Percentiles rank a stretch among this genome's conserved stretches.
Evolutionary conservation across 2,797 vertebrate genomes (phyloP).

Genomic region (Protonibea diacanthus): DNA sequence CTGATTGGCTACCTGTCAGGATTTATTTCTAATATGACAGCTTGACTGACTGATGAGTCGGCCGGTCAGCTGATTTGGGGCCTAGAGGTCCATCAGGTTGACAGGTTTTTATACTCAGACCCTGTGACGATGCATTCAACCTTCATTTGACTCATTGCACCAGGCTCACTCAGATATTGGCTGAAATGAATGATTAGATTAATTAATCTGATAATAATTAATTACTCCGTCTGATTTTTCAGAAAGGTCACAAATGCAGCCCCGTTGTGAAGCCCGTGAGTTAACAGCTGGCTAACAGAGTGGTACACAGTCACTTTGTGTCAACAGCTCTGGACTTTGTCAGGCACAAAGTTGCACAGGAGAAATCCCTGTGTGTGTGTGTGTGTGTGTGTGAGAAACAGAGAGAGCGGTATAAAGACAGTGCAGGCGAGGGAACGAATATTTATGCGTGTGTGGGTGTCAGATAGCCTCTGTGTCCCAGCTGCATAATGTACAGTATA

Average conservation of each 20-base stretch:
- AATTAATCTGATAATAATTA: background rate
- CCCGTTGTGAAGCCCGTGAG: background rate
- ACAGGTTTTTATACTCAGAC: background rate
- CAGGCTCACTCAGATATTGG: too few species aligned
- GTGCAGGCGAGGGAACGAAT: too few species aligned
- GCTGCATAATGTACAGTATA: background rate
- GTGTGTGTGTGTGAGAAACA: background rate
- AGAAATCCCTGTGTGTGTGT: background rate
- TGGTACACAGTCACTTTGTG: background rate
- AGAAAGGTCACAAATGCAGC: background rate
- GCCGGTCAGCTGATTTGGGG: background rate
- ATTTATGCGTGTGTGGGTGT: background rate
- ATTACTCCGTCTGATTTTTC: background rate
- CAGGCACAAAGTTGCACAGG: slow-evolving; percentile 1
- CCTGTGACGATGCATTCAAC: background rate
- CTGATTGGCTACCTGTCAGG: background rate
- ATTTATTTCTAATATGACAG: background rate
- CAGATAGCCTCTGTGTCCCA: background rate
- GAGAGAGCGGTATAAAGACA: background rate
- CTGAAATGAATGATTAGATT: background rate
- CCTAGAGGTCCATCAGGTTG: background rate
- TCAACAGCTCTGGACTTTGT: slow-evolving; percentile 25
- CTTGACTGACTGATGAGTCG: background rate
- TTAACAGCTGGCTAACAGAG: slow-evolving; percentile 1
- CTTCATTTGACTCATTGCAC: background rate